Base-by-base conservation (phyloP, 2,797 vertebrate species). In the Melanotaenia boesemani region DNA sequence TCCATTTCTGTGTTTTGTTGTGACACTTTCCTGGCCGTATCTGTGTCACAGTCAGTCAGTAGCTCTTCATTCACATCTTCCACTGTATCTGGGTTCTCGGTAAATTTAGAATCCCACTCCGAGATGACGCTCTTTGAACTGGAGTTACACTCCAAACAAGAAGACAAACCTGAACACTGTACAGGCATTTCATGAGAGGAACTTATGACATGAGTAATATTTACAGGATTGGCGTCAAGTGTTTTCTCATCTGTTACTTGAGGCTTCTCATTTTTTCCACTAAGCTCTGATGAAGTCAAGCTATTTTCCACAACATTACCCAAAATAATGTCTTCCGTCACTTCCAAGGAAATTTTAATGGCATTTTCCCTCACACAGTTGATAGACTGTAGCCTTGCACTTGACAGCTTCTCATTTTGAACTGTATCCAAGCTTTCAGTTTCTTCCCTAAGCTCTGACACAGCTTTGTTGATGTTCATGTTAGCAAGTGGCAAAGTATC, bases 171-270 rank as follows among this genome's bases (percentile, higher is more conserved):
- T 22, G 78, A 37, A 54, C 56, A n/a, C 30, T 72, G 74, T 46
- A 65, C 63, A 37, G 86, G 74, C 55, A 20, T 15, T 30, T 76
- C 57, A 67, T 61, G 66, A 1, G 82, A 78, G 20, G 56, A 71
- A 63, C 3, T 80, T n/a, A 85, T 34, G 63, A 90, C 81, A 0
- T 0, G 67, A 18, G 87, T 91, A 46, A 85, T 39, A 63, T 91
- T 87, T 20, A 52, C 64, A 70, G 87, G 63, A 22, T 69, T 34
- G 5, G 11, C 16, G 10, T 0, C 52, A 24, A 41, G 6, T 18
- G 70, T 34, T 22, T 60, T 57, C n/a, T 71, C 77, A 34, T 28
- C 32, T 22, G 83, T 58, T 8, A 62, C 70, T 60, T 80, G 74
- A 70, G 7, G 55, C 0, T 22, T 48, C 24, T 55, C 13, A 54